Conservation (phyloP, 2,797 vertebrate species). For the Scolopax rusticola region DNA sequence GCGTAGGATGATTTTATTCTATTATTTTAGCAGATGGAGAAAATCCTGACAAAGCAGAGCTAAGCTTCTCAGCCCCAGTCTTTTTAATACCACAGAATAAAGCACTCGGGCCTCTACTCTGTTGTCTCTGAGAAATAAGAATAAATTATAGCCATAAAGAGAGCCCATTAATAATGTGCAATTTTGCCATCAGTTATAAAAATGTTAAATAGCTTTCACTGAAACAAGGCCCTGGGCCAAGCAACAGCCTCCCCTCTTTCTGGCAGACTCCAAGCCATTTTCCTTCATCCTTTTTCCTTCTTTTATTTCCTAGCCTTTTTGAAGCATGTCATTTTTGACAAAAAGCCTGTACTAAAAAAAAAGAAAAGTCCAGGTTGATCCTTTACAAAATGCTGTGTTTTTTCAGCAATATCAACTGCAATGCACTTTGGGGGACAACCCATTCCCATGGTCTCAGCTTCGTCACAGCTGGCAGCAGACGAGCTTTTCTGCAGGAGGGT, state of each 20-base stretch:
- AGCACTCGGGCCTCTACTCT: background rate
- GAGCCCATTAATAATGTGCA: background rate
- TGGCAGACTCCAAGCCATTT: background rate
- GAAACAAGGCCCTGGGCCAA: background rate
- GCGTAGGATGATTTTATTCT: background rate
- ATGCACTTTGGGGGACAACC: background rate
- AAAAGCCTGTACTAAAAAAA: background rate
- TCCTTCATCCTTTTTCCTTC: background rate
- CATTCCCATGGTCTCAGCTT: fast-evolving
- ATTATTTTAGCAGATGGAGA: conserved; percentile 39
- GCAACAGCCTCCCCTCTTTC: background rate
- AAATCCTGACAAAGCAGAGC: conserved; percentile 32
- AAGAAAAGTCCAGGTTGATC: background rate
- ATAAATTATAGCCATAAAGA: conserved; percentile 27
- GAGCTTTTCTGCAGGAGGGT: background rate
- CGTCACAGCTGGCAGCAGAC: fast-evolving
- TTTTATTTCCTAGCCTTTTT: background rate
- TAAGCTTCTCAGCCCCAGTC: conserved; percentile 22
- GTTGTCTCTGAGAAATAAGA: conserved; percentile 9
- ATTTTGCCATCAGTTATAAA: conserved; percentile 12
- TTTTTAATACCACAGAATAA: conserved; percentile 6
- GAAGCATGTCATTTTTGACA: background rate
- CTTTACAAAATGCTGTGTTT: fast-evolving
- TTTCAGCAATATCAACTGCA: background rate
- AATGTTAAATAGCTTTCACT: background rate